These are phyloP conservation scores for Eurytoma adleriae DNA, from an alignment of 2,888 invertebrate genomes.

Conservation along the genomic window DNA sequence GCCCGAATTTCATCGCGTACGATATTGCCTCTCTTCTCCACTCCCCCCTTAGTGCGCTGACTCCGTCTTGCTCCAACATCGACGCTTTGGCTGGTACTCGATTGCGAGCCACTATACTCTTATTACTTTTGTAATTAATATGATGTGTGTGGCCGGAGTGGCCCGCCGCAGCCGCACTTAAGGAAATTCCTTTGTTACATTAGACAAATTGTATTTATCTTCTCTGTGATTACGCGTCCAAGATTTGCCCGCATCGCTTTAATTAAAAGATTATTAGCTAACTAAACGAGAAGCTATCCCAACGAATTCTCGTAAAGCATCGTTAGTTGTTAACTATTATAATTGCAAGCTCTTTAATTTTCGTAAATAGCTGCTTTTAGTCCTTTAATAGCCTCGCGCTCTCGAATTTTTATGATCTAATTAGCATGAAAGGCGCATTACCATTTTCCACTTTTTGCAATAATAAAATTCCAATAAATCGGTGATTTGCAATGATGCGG, in stretches of 20 bases:
- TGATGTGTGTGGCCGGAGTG: constrained; percentile 7
- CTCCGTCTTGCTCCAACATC: too few relatives aligned
- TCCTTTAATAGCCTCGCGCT: too few relatives aligned
- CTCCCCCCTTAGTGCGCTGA: too few relatives aligned
- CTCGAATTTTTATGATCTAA: neutral
- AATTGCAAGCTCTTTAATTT: neutral
- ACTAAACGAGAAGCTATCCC: neutral
- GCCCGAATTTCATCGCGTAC: constrained; percentile 35
- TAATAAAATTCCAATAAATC: too few relatives aligned
- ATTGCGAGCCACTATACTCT: neutral
- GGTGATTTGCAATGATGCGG: too few relatives aligned
- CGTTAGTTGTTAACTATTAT: neutral
- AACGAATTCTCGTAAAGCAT: neutral
- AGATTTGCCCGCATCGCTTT: constrained; percentile 22
- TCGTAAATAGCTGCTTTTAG: too few relatives aligned
- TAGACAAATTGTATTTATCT: constrained; percentile 50
- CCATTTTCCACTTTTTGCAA: too few relatives aligned
- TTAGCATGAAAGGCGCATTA: neutral
- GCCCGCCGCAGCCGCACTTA: neutral
- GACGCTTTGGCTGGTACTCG: too few relatives aligned
- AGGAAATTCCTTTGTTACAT: constrained; percentile 22
- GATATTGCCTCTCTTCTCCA: constrained; percentile 13
- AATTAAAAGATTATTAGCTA: constrained; percentile 19
- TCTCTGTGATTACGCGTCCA: constrained; percentile 11
- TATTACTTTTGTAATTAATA: constrained; percentile 49